These are phyloP conservation scores for Caenorhabditis drosophilae DNA, from an alignment of 2,888 invertebrate species.

Conservation along the genomic window DNA sequence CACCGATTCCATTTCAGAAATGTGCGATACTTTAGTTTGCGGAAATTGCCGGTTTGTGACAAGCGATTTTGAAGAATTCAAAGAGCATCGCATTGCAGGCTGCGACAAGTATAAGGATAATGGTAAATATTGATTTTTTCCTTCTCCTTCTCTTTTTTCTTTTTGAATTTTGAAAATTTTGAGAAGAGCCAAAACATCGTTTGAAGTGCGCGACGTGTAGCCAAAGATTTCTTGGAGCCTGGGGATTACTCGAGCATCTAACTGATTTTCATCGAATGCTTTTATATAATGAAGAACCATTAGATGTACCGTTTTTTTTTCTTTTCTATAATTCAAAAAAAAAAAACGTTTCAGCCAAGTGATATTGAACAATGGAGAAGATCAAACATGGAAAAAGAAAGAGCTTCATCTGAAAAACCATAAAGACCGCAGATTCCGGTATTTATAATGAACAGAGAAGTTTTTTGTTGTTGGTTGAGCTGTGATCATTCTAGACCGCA, in stretches of 20 bases:
- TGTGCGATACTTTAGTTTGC: conserved; percentile 78
- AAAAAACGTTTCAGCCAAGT: too few relatives aligned
- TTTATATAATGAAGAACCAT: conserved; percentile 39
- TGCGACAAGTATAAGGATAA: conserved; percentile 38
- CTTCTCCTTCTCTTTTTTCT: too few relatives aligned
- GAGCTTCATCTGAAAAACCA: too few relatives aligned
- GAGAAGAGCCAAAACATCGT: conserved; percentile 52
- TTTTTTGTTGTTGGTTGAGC: too few relatives aligned
- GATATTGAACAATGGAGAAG: too few relatives aligned
- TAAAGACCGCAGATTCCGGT: too few relatives aligned
- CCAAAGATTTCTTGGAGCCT: conserved; percentile 48
- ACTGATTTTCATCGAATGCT: conserved; percentile 61
- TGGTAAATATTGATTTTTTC: conserved; percentile 17
- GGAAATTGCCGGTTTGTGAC: conserved; percentile 81
- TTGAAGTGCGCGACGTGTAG: conserved; percentile 59
- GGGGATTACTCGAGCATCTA: conserved; percentile 60
- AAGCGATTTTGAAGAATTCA: conserved; percentile 77
- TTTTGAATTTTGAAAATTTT: conserved; percentile 8
- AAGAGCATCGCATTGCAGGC: conserved; percentile 76
- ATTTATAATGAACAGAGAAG: too few relatives aligned
- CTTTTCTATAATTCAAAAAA: too few relatives aligned
- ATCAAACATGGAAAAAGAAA: too few relatives aligned
- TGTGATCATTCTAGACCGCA: too few relatives aligned
- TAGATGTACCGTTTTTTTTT: too few relatives aligned
- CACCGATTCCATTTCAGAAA: conserved; percentile 18